These are phyloP conservation scores for Todus mexicanus DNA, from an alignment of 2,797 vertebrate species.

Conservation along the genomic window DNA sequence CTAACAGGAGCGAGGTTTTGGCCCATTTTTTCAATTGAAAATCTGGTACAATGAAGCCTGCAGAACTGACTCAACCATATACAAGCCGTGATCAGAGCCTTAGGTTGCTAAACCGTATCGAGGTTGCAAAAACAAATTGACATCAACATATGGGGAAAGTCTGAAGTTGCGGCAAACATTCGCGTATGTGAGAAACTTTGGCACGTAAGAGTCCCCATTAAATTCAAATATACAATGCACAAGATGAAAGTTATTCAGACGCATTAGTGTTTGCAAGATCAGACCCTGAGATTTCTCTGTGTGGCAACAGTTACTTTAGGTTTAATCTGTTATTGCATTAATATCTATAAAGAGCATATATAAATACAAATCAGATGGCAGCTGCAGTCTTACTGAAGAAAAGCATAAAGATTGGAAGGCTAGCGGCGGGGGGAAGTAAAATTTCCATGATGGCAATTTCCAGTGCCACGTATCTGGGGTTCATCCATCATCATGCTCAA, in stretches of 20 bases:
- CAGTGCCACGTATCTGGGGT: not conserved
- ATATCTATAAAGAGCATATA: conserved; percentile 63
- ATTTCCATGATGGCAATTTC: not conserved
- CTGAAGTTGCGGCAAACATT: conserved; percentile 63
- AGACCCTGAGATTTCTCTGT: conserved; percentile 53
- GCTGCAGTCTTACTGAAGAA: conserved; percentile 17
- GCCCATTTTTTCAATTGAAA: not conserved
- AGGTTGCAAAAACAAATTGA: conserved; percentile 67
- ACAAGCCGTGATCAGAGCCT: conserved; percentile 14
- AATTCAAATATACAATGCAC: conserved; percentile 58
- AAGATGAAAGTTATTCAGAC: conserved; percentile 52
- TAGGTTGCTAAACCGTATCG: conserved; percentile 36
- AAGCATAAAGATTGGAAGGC: not conserved
- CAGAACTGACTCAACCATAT: not conserved
- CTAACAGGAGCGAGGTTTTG: not conserved
- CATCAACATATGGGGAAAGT: conserved; percentile 66
- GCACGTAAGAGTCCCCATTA: conserved; percentile 33
- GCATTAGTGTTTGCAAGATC: conserved; percentile 56
- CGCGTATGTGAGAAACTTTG: conserved; percentile 57
- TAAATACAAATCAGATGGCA: conserved; percentile 67
- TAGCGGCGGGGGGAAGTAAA: not conserved
- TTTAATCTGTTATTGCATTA: conserved; percentile 67
- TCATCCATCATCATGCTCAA: not conserved
- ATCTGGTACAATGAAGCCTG: not conserved
- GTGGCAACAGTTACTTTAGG: conserved; percentile 53